Evolutionary conservation across 2,888 invertebrate genomes (phyloP).

Genomic region (Lasioglossum marginatum): DNA sequence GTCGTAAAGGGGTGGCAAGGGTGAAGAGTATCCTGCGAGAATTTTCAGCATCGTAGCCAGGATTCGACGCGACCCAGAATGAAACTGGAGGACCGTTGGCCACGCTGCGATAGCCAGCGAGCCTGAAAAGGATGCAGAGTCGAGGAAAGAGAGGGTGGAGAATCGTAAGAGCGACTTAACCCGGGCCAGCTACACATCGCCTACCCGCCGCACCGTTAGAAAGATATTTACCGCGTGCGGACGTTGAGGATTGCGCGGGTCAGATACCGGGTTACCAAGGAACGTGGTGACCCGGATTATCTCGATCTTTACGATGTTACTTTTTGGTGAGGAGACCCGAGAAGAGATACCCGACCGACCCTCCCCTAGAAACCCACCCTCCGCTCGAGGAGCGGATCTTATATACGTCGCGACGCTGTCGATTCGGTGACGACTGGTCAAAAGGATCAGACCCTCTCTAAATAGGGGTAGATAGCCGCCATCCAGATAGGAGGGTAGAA

Average conservation of each 20-base stretch:
- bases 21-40: constrained; percentile 19
- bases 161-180: constrained; percentile 59
- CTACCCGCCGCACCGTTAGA: constrained; percentile 32
- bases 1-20: constrained; percentile 16
- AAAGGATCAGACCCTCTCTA: constrained; percentile 9
- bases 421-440: constrained; percentile 28
- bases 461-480: neutral
- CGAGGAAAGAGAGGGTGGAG: neutral
- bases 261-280: constrained; percentile 65
- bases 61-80: constrained; percentile 10
- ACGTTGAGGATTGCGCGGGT: constrained; percentile 65
- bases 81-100: neutral
- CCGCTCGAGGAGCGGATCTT: constrained; percentile 37
- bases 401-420: constrained; percentile 34
- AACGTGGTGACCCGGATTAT: constrained; percentile 72
- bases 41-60: constrained; percentile 17
- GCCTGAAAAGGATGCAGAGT: constrained; percentile 28
- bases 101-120: constrained; percentile 38
- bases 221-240: constrained; percentile 71
- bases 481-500: neutral
- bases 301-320: constrained; percentile 75
- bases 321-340: constrained; percentile 64
- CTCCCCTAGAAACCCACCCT: constrained; percentile 34
- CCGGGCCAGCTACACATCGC: constrained; percentile 20
- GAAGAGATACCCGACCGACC: constrained; percentile 48